Percentiles rank a stretch among this genome's conserved stretches.
phyloP scores from a whole-genome alignment of 2,113 vertebrate genomes.

The Callospermophilus lateralis region DNA sequence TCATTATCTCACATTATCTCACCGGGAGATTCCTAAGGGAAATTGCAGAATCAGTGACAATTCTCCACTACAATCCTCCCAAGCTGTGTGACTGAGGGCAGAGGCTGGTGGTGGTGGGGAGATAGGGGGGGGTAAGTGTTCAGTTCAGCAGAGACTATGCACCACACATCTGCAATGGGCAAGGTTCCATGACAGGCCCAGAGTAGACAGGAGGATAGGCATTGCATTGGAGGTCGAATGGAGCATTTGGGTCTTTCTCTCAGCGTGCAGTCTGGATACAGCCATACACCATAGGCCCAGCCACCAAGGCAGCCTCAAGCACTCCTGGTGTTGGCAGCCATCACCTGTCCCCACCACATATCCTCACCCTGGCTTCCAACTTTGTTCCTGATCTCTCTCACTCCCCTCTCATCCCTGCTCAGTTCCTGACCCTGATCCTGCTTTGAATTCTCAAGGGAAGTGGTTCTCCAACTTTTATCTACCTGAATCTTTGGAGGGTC shows the following conservation, averaged over 20 bases:
- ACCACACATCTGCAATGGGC: fast-evolving
- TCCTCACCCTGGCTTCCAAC: background rate
- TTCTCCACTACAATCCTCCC: background rate
- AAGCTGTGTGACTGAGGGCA: background rate
- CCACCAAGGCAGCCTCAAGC: background rate
- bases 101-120: background rate
- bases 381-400: background rate
- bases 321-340: background rate
- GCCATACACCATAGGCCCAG: background rate
- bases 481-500: background rate
- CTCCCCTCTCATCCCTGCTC: background rate
- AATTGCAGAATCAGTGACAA: background rate
- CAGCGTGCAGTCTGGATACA: background rate
- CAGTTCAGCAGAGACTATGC: background rate
- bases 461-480: background rate
- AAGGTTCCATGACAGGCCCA: background rate
- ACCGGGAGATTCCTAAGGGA: slow-evolving; percentile 2
- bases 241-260: background rate
- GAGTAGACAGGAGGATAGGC: background rate
- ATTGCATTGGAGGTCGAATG: background rate
- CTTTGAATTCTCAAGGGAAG: background rate
- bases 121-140: background rate
- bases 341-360: too few relatives aligned
- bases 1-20: slow-evolving; percentile 45
- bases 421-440: background rate